Conservation (phyloP, 2,113 vertebrate genomes). For the Podarcis raffonei region DNA sequence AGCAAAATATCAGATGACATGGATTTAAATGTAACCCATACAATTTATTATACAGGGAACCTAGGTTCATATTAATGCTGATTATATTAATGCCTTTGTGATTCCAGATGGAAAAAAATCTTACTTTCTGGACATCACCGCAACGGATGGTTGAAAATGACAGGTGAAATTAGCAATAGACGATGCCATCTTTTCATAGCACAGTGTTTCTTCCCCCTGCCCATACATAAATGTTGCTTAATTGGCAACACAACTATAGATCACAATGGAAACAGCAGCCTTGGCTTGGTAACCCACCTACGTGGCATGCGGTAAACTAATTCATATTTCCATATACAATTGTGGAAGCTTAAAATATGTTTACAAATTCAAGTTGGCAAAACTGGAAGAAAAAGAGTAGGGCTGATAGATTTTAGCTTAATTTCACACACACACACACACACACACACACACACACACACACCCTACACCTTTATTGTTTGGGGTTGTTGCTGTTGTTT, state of each 20-base stretch:
- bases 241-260: not conserved
- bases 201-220: not conserved
- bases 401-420: not conserved
- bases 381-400: not conserved
- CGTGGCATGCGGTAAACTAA: not conserved
- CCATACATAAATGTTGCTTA: not conserved
- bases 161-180: rapidly evolving
- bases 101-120: not conserved
- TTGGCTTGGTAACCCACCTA: not conserved
- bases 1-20: conserved; percentile 16
- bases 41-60: not conserved
- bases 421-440: not conserved
- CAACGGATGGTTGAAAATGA: not conserved
- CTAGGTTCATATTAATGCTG: not conserved
- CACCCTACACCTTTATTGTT: not conserved
- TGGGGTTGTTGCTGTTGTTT: not conserved
- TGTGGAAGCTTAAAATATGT: not conserved
- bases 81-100: not conserved
- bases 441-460: too few relatives aligned
- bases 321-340: not conserved
- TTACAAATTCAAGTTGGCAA: not conserved
- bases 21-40: not conserved
- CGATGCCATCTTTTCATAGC: not conserved
- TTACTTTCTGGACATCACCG: rapidly evolving
- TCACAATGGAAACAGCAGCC: not conserved